Percentiles rank a stretch among this genome's conserved stretches.
phyloP scores from a whole-genome alignment of 1,140 invertebrate genomes.

The Ceratina australensis region DNA sequence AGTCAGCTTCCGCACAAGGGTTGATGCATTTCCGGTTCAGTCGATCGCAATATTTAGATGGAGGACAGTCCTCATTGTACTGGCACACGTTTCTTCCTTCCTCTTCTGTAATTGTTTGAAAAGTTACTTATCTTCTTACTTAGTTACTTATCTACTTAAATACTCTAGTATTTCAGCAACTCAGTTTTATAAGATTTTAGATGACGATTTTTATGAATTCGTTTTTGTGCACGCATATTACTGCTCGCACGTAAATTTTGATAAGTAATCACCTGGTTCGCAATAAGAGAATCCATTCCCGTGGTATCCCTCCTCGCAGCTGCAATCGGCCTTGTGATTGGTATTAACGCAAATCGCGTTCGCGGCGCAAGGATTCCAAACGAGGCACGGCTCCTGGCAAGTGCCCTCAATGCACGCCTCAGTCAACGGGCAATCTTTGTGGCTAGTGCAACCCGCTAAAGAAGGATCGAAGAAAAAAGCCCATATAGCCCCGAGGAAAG shows the following conservation, averaged over 20 bases:
- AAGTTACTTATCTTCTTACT: too few relatives aligned
- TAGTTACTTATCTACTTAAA: too few relatives aligned
- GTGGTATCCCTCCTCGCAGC: slow-evolving; percentile 90
- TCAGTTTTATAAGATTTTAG: too few relatives aligned
- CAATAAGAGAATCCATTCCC: slow-evolving; percentile 92
- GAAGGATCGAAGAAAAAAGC: slow-evolving; percentile 78
- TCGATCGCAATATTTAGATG: slow-evolving; percentile 89
- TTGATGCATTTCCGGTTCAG: slow-evolving; percentile 90
- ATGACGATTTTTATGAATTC: too few relatives aligned
- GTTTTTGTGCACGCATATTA: not conserved
- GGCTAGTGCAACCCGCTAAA: slow-evolving; percentile 89
- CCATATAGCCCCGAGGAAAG: slow-evolving; percentile 75
- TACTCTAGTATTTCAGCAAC: too few relatives aligned
- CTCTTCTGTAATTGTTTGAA: slow-evolving; percentile 78
- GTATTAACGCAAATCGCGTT: slow-evolving; percentile 93
- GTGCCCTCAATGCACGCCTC: slow-evolving; percentile 90
- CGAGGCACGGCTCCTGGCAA: slow-evolving; percentile 90
- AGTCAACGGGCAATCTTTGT: slow-evolving; percentile 89
- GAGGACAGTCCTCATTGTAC: slow-evolving; percentile 93
- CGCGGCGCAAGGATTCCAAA: slow-evolving; percentile 89
- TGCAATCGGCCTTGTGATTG: slow-evolving; percentile 92
- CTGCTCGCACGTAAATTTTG: not conserved
- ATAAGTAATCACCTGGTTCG: slow-evolving; percentile 83
- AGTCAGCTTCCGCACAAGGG: slow-evolving; percentile 90
- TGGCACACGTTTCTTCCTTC: slow-evolving; percentile 88